Percentiles rank a stretch among this genome's conserved stretches.
Conservation (phyloP, 1,140 invertebrate genomes). For the Heliconius congener region DNA sequence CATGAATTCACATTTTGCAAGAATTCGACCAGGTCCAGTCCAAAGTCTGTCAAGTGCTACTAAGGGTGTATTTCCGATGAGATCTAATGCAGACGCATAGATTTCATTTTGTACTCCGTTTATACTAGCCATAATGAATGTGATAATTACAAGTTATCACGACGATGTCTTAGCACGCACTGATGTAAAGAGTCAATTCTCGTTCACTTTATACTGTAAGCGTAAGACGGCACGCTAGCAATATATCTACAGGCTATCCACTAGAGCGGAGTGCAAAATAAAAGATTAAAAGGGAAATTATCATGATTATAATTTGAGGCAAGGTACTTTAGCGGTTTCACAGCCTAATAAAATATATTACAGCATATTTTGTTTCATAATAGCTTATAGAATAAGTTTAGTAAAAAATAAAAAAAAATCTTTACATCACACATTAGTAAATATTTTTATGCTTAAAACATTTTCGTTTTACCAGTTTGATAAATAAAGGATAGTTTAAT, state of each 20-base stretch:
- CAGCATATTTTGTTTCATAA: neutral
- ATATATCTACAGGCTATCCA: conserved; percentile 1
- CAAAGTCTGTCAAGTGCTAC: conserved; percentile 66
- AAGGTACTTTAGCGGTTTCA: neutral
- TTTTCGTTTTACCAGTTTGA: no score
- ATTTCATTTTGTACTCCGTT: conserved; percentile 51
- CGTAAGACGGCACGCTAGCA: conserved; percentile 2
- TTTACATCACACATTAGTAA: no score
- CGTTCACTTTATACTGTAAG: conserved; percentile 1
- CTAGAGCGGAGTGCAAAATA: conserved; percentile 6
- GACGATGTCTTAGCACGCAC: neutral
- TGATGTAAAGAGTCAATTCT: neutral
- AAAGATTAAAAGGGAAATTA: neutral
- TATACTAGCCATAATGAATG: neutral
- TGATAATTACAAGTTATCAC: conserved; percentile 8
- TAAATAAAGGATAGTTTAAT: no score
- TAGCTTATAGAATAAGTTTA: neutral
- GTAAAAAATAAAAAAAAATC: no score
- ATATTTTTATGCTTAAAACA: no score
- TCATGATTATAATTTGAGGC: neutral
- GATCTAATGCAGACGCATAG: conserved; percentile 64
- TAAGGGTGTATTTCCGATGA: conserved; percentile 70
- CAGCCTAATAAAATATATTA: neutral
- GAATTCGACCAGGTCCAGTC: conserved; percentile 63
- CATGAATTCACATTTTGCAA: conserved; percentile 51